Evolutionary conservation across 2,888 invertebrate genomes (phyloP).

Genomic region (Pseudanteris insignis): DNA sequence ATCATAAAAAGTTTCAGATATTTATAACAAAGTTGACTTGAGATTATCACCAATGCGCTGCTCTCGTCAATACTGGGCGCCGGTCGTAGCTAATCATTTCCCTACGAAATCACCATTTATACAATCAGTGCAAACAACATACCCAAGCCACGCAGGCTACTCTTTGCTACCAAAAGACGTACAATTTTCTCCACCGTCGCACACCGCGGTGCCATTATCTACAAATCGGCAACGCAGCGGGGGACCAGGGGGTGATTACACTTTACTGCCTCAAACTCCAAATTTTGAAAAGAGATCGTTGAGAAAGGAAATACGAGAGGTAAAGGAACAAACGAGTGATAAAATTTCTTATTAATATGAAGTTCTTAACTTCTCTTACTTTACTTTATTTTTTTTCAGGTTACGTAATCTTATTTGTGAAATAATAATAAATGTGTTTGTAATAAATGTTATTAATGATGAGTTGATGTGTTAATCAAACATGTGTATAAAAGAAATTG

Average conservation of each 20-base stretch:
- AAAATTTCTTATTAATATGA: too few relatives aligned
- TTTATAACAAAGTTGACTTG: slow-evolving; percentile 58
- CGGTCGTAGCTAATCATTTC: slow-evolving; percentile 78
- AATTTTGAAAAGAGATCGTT: slow-evolving; percentile 62
- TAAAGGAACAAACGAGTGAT: slow-evolving; percentile 49
- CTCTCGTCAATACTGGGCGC: slow-evolving; percentile 73
- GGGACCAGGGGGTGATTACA: slow-evolving; percentile 60
- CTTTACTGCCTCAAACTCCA: slow-evolving; percentile 61
- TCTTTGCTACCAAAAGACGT: slow-evolving; percentile 59
- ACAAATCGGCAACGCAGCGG: slow-evolving; percentile 59
- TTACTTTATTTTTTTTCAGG: slow-evolving; percentile 22
- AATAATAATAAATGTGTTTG: slow-evolving; percentile 5
- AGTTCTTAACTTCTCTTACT: too few relatives aligned
- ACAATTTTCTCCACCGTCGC: slow-evolving; percentile 59
- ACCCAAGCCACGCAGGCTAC: slow-evolving; percentile 55
- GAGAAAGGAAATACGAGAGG: slow-evolving; percentile 60
- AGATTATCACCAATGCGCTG: slow-evolving; percentile 69
- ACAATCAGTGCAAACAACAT: slow-evolving; percentile 48
- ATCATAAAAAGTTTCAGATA: too few relatives aligned
- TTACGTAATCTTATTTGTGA: slow-evolving; percentile 18
- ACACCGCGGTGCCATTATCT: slow-evolving; percentile 54
- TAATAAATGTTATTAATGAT: slow-evolving; percentile 12
- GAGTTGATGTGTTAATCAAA: slow-evolving; percentile 18
- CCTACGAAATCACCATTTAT: slow-evolving; percentile 75
- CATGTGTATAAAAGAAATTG: slow-evolving; percentile 10